Base-by-base conservation (phyloP, 2,797 vertebrate genomes). In the Micromesistius poutassou region DNA sequence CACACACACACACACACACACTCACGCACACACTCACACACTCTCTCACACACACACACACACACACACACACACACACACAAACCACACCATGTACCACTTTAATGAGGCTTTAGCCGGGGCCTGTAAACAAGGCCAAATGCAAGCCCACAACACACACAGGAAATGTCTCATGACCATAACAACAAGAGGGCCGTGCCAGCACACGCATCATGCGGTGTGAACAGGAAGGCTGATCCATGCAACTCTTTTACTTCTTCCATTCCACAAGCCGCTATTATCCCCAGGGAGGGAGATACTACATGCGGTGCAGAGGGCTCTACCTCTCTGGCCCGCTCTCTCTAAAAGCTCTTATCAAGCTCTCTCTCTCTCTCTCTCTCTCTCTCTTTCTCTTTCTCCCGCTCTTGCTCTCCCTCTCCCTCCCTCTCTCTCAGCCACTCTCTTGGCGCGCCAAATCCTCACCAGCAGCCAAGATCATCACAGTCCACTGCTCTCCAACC, bases 51-150 rank as follows among this genome's bases (percentile, higher is more conserved):
- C 55, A 25, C 22, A 62, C 55, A n/a, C 55, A 25, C 55, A 62
- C 22, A 62, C 73, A 89, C 88, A 91, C 90, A 87, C 84, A 87
- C 83, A 82, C 78, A 81, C 55, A 62, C 55, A 62, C 55, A 25
- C 55, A 25, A 62, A 62, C 55, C 55, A 76, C 77, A 81, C 87
- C 88, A 87, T 88, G 84, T 86, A 91, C 78, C 80, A 84, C 90
- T 92, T 62, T 94, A 94, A 94, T 87, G 87, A 94, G 93, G 82
- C 88, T 84, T 83, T 90, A 88, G 33, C 40, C 87, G 80, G 77
- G 79, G 83, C 55, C 82, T 80, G 88, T 94, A 94, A 94, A 94
- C 91, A 92, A 91, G 91, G 85, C 92, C 93, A 94, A 91, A 94
- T 93, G 92, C 92, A 91, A 89, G 84, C 84, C 90, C 90, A 92